Base-by-base conservation (phyloP, 2,888 invertebrate species). In the Dynastes tityus region DNA sequence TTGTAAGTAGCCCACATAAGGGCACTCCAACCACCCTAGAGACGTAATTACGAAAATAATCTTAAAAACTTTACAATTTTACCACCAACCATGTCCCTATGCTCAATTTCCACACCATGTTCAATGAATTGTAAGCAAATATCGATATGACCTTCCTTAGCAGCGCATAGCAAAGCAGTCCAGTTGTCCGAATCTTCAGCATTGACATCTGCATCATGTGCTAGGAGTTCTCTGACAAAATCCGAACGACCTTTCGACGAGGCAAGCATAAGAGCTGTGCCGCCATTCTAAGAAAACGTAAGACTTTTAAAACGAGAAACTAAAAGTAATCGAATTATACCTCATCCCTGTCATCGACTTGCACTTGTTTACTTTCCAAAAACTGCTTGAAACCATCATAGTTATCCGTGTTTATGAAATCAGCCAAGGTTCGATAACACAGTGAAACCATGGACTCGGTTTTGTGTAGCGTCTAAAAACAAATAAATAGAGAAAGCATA, bases 1-100 rank as follows among this genome's bases (percentile, higher is more conserved):
- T 98, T 97, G 90, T 99, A 99, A 8, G 97, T 93, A 0, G 98
- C 97, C 99, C 99, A 99, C 95, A 99, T 97, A 77, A 99, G 91
- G 0, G 98, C 93, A 2, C 98, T 96, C 99, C 99, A 99, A 53
- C 97, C 97, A 83, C 98, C 98, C 97, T 97, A 83, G 49, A 74
- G 64, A 79, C n/a, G 80, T 73, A 73, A 55, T 76, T 55, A 74
- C 71, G 53, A 64, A 64, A 70, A 22, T 37, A 70, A 49, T 16
- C 51, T 73, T 71, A 53, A 37, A 13, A 64, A 73, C 58, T 16
- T 16, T 45, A n/a, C 16, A 16, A 16, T 53, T 53, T 53, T 29
- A 45, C 45, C 32, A 78, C 79, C 82, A 84, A 88, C 88, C 86
- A 88, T 87, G 81, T 89, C 89, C 58, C 88, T 92, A 80, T 97